These are phyloP conservation scores for Ivindomyrus marchei DNA, from an alignment of 2,113 vertebrate genomes.

Conservation along the genomic window DNA sequence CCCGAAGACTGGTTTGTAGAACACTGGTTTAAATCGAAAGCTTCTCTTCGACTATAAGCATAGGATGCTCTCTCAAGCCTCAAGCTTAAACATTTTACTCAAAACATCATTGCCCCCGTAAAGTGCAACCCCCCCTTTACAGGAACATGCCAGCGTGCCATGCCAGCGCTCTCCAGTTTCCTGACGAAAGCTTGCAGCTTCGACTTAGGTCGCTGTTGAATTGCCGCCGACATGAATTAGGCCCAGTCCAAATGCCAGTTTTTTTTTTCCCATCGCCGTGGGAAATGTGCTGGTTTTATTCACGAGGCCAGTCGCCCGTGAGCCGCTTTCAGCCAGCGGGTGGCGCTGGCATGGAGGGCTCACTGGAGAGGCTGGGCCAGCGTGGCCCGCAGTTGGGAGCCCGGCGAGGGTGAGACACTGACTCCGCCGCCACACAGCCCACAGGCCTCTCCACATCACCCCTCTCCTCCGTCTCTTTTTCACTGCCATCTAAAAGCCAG, in stretches of 20 bases:
- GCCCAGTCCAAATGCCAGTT: background rate
- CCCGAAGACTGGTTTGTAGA: background rate
- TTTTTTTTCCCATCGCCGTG: background rate
- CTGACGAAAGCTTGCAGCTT: background rate
- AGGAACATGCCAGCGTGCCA: background rate
- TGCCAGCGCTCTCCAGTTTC: background rate
- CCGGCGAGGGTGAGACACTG: background rate
- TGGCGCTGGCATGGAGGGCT: background rate
- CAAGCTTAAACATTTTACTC: slow-evolving; percentile 25
- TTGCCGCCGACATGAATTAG: slow-evolving; percentile 15
- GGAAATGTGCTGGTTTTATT: background rate
- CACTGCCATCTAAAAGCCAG: background rate
- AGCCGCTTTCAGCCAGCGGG: background rate
- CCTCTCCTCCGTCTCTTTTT: background rate
- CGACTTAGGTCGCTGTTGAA: slow-evolving; percentile 7
- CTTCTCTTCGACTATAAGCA: background rate
- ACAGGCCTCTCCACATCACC: background rate
- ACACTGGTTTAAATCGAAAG: background rate
- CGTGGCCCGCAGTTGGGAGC: background rate
- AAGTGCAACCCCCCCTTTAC: background rate
- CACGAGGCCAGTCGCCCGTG: background rate
- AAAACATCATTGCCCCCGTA: slow-evolving; percentile 12
- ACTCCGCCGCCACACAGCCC: background rate
- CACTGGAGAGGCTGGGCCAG: background rate
- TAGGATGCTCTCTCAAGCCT: background rate